A percentile compares a stretch with the other conserved stretches of the same genome.
Evolutionary conservation across 2,113 vertebrate genomes (phyloP).

Genomic region (Pica pica): DNA sequence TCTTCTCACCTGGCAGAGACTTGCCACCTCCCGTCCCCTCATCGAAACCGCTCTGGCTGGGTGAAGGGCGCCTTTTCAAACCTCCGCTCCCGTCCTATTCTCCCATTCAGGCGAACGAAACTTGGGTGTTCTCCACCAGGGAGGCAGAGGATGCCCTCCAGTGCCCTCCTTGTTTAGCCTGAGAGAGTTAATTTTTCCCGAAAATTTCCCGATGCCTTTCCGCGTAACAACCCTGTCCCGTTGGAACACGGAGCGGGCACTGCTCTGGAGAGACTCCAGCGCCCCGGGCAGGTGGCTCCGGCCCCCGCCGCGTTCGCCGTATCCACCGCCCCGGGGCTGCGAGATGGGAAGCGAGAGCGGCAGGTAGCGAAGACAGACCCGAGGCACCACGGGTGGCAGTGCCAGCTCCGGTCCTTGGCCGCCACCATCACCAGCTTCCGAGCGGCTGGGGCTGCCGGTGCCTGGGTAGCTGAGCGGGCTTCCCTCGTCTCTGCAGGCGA

Average conservation of each 20-base stretch:
- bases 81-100: background rate
- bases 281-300: background rate
- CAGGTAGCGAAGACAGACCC: background rate
- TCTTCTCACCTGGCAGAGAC: background rate
- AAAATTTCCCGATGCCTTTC: background rate
- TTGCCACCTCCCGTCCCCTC: background rate
- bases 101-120: background rate
- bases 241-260: fast-evolving
- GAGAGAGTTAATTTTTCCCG: background rate
- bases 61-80: background rate
- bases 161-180: background rate
- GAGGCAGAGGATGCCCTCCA: background rate
- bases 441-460: background rate
- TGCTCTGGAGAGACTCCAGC: fast-evolving
- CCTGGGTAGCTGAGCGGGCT: background rate
- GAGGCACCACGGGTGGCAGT: background rate
- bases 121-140: background rate
- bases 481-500: background rate
- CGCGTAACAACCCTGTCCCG: background rate
- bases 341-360: background rate
- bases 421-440: background rate
- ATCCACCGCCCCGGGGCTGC: background rate
- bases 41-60: background rate
- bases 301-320: fast-evolving
- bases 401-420: background rate